These are phyloP conservation scores for Ailuropoda melanoleuca DNA, from an alignment of 2,113 vertebrate species.

Conservation along the genomic window DNA sequence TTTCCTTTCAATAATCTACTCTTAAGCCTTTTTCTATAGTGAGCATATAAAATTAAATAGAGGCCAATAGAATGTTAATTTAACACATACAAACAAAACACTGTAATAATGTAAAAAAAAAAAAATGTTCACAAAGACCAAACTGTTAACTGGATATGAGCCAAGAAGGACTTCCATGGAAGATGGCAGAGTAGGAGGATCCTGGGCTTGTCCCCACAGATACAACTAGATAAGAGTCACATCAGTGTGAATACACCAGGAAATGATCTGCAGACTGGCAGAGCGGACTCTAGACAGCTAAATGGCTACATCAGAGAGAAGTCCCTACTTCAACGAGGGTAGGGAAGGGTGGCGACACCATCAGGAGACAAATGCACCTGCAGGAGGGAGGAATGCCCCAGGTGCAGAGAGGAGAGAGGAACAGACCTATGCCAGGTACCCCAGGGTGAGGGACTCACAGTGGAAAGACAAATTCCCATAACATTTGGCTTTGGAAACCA, in stretches of 20 bases:
- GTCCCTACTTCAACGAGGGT: background rate
- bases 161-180: background rate
- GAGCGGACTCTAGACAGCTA: background rate
- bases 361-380: background rate
- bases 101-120: background rate
- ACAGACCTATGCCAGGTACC: background rate
- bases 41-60: background rate
- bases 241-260: background rate
- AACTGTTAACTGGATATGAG: background rate
- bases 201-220: background rate
- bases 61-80: background rate
- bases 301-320: background rate
- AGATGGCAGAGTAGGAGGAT: background rate
- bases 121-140: background rate
- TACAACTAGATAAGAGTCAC: background rate
- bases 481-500: background rate
- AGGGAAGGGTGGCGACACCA: background rate
- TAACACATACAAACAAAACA: background rate
- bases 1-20: background rate
- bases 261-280: background rate
- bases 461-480: background rate
- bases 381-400: background rate
- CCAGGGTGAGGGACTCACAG: background rate
- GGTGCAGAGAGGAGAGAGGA: background rate
- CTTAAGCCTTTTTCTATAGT: background rate